Evolutionary conservation across 2,888 invertebrate genomes (phyloP).

Genomic region (Dryomyza anilis): DNA sequence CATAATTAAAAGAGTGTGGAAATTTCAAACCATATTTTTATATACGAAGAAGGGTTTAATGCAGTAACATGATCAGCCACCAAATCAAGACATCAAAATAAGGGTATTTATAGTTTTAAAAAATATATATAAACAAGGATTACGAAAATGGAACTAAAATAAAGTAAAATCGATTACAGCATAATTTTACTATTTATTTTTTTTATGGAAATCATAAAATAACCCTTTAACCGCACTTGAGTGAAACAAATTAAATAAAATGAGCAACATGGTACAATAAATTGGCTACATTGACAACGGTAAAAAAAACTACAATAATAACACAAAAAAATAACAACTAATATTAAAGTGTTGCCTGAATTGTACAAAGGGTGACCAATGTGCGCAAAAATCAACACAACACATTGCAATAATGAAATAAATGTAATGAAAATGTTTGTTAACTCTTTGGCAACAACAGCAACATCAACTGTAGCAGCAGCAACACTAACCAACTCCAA

Average conservation of each 20-base stretch:
- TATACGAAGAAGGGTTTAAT: too few species aligned
- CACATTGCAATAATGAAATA: slow-evolving; percentile 15
- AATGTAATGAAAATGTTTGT: slow-evolving; percentile 26
- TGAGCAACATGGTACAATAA: not conserved
- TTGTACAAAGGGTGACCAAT: not conserved
- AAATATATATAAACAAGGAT: too few species aligned
- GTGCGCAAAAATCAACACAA: slow-evolving; percentile 14
- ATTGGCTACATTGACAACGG: slow-evolving; percentile 2
- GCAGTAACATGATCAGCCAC: too few species aligned
- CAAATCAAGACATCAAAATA: too few species aligned
- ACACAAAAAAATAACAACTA: not conserved
- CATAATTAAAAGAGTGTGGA: too few species aligned
- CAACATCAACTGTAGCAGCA: not conserved
- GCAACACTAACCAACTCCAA: not conserved
- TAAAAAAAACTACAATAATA: not conserved
- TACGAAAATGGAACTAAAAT: too few species aligned
- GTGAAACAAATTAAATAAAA: not conserved
- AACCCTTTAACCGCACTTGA: too few species aligned
- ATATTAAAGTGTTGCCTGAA: not conserved
- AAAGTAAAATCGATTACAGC: too few species aligned
- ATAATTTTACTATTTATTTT: too few species aligned
- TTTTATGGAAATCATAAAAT: too few species aligned
- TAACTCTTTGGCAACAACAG: slow-evolving; percentile 14
- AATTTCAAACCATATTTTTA: too few species aligned
- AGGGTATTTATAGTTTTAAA: too few species aligned